phyloP scores from a whole-genome alignment of 2,113 vertebrate genomes.

The Pelodiscus sinensis region DNA sequence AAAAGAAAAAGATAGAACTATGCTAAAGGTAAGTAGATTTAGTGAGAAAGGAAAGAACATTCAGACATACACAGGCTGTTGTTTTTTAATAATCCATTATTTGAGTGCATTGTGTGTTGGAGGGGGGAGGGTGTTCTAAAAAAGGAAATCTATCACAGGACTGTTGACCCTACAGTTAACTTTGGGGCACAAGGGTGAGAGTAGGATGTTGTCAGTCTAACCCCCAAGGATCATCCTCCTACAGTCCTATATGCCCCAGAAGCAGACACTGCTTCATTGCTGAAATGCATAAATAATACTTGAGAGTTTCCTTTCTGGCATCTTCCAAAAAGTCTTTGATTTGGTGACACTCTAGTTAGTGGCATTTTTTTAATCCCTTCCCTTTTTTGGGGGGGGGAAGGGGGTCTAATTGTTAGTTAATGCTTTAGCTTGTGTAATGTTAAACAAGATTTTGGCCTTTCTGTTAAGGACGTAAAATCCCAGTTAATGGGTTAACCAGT shows the following conservation, averaged over 20 bases:
- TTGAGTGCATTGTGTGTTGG: background rate
- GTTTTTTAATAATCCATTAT: background rate
- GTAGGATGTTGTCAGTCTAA: fast-evolving
- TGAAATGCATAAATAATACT: background rate
- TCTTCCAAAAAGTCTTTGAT: background rate
- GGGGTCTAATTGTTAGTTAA: background rate
- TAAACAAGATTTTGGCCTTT: background rate
- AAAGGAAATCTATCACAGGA: background rate
- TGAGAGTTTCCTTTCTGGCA: background rate
- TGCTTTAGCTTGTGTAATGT: background rate
- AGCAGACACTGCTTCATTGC: background rate
- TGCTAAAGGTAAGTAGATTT: constrained; percentile 69
- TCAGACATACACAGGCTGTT: background rate
- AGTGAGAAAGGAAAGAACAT: background rate
- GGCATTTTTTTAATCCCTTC: background rate
- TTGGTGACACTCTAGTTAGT: background rate
- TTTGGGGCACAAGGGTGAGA: background rate
- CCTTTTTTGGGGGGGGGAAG: no score
- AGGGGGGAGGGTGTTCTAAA: background rate
- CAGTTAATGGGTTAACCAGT: no score
- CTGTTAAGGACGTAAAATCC: background rate
- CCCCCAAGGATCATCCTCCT: background rate
- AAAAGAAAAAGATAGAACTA: constrained; percentile 75
- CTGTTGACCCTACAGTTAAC: background rate
- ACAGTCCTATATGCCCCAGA: background rate